Base-by-base conservation (phyloP, 2,888 invertebrate species). In the Azorinus chamasolen region DNA sequence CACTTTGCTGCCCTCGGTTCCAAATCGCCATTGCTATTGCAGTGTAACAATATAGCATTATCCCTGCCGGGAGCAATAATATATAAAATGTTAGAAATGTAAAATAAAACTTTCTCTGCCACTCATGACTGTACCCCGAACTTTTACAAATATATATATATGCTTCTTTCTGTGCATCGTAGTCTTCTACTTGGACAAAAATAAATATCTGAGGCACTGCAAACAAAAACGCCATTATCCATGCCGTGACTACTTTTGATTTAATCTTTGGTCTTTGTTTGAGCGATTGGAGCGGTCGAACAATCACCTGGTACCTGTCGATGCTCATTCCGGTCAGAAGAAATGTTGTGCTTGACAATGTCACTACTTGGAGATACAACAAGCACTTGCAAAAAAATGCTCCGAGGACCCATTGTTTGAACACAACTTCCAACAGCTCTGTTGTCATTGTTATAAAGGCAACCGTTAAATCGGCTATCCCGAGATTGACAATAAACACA, bases 61-160 rank as follows among this genome's bases (percentile, higher is more conserved):
- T 89, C 32, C 88, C 78, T 1, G 93, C 89, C 1, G 93, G 94
- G 12, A 93, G 83, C 22, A 93, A 77, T 16, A 93, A 88, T 39
- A 93, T 93, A 84, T 93, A 93, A 57, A 87, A 81, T 10, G 93
- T 93, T 37, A 93, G 89, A 87, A 92, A 93, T 20, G 92, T 89
- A 65, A 93, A 92, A 84, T 93, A 93, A 6, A 93, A 82, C 79
- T 93, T 93, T 3, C 93, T 85, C 78, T 93, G 93, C 93, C 94
- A 94, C 48, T 87, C 84, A 0, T 89, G 91, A 20, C 93, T 93
- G 85, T 94, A 94, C 14, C 93, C 94, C 2, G 84, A 83, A 79
- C 93, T 93, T 54, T 85, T 81, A 79, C 94, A 94, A 59, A 87
- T 81, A 66, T 90, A 89, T n/a, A 89, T 84, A 0, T 87, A 78